phyloP scores from a whole-genome alignment of 2,113 vertebrate species.

The Piaya cayana region DNA sequence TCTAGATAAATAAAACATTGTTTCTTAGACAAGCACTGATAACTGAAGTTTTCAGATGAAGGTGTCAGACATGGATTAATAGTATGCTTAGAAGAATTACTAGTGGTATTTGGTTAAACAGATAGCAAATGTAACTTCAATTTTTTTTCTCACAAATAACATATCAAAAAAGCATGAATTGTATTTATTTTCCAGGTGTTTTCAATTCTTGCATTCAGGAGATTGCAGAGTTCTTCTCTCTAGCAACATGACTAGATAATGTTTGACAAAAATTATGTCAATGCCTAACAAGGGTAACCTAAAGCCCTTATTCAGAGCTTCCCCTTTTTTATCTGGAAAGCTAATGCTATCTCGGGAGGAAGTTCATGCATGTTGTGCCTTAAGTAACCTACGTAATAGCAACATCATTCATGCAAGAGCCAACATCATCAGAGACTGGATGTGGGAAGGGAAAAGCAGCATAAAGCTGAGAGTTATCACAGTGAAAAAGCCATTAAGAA shows the following conservation, averaged over 20 bases:
- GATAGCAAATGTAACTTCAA: background rate
- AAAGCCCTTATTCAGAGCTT: background rate
- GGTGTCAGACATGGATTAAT: background rate
- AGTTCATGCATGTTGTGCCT: background rate
- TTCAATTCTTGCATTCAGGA: background rate
- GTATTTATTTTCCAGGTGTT: background rate
- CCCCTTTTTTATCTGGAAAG: background rate
- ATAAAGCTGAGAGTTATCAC: background rate
- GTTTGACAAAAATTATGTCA: accelerated
- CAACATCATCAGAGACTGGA: background rate
- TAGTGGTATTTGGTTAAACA: background rate
- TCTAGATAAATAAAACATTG: background rate
- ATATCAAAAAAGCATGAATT: background rate
- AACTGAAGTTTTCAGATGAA: background rate
- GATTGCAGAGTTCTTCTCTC: background rate
- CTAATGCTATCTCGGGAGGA: background rate
- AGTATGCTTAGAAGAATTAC: background rate
- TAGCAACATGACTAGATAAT: background rate
- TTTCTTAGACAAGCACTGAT: background rate
- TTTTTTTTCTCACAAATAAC: background rate
- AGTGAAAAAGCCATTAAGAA: background rate
- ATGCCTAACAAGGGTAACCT: background rate
- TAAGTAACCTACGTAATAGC: background rate
- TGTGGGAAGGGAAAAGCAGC: background rate
- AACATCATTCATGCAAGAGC: background rate